A percentile compares a stretch with the other conserved stretches of the same genome.
These are phyloP conservation scores for Oreocharis arfaki DNA, from an alignment of 2,113 vertebrate species.

Conservation along the genomic window DNA sequence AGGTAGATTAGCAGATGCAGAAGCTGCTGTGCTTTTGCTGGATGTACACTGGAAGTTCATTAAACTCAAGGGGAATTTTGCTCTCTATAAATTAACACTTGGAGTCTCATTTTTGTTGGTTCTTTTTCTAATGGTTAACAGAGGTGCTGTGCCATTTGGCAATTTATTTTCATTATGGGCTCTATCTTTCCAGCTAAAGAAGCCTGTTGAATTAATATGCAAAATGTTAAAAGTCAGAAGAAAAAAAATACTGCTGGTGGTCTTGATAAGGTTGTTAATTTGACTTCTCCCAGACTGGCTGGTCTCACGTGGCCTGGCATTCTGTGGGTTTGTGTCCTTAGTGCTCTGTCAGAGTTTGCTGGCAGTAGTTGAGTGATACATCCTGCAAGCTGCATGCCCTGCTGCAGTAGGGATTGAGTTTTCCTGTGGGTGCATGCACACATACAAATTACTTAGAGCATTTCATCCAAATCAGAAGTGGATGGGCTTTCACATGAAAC, in stretches of 20 bases:
- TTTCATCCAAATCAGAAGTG: neutral
- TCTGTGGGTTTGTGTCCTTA: neutral
- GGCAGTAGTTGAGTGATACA: neutral
- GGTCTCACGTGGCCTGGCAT: fast-evolving
- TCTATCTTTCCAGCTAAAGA: neutral
- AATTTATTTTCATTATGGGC: neutral
- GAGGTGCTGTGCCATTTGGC: neutral
- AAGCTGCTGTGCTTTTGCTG: neutral
- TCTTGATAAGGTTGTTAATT: neutral
- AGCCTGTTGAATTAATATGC: neutral
- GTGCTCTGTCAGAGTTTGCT: neutral
- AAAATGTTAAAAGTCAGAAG: neutral
- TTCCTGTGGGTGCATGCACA: neutral
- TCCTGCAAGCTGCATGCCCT: neutral
- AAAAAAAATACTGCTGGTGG: neutral
- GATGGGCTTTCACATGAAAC: neutral
- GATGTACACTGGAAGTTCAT: neutral
- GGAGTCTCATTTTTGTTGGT: neutral
- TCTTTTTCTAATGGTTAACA: neutral
- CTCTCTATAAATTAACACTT: neutral
- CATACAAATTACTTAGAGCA: neutral
- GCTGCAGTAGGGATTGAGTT: neutral
- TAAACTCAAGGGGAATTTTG: neutral
- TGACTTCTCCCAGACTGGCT: neutral
- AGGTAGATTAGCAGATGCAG: neutral